Evolutionary conservation across 2,113 vertebrate species (phyloP).

Genomic region (Pterocles burchelli): DNA sequence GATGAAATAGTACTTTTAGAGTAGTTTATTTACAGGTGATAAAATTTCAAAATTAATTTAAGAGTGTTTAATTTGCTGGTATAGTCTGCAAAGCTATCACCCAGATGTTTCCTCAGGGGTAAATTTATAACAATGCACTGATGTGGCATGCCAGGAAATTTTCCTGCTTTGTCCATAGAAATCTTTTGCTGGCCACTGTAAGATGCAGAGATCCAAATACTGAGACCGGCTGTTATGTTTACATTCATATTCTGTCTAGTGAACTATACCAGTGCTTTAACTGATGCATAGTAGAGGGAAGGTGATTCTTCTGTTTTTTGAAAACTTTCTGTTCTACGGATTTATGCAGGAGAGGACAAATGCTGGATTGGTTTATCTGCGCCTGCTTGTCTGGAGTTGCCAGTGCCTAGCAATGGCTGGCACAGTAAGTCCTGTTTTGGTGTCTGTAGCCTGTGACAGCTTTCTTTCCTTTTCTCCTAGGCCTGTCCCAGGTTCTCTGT

Average conservation of each 20-base stretch:
- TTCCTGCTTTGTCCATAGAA: not conserved
- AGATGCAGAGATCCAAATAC: not conserved
- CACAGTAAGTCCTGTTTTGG: not conserved
- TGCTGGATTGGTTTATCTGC: not conserved
- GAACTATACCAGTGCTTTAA: constrained; percentile 37
- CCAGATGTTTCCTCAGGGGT: not conserved
- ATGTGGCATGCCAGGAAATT: constrained; percentile 33
- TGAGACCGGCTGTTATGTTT: not conserved
- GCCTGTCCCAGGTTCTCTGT: constrained; percentile 97
- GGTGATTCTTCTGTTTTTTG: constrained; percentile 57
- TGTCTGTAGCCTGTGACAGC: not conserved
- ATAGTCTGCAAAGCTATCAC: not conserved
- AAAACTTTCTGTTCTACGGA: constrained; percentile 52
- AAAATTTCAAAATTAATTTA: not conserved
- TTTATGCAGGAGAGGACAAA: constrained; percentile 38
- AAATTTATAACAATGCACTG: not conserved
- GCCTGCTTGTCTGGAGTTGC: not conserved
- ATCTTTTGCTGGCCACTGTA: not conserved
- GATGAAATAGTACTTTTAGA: not conserved
- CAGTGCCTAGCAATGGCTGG: not conserved
- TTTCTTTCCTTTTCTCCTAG: constrained; percentile 72
- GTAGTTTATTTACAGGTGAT: not conserved
- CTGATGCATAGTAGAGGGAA: constrained; percentile 48
- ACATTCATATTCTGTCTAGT: not conserved
- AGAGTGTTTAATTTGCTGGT: not conserved